Evolutionary conservation across 1,140 invertebrate genomes (phyloP).

Genomic region (Drosophila willistoni): DNA sequence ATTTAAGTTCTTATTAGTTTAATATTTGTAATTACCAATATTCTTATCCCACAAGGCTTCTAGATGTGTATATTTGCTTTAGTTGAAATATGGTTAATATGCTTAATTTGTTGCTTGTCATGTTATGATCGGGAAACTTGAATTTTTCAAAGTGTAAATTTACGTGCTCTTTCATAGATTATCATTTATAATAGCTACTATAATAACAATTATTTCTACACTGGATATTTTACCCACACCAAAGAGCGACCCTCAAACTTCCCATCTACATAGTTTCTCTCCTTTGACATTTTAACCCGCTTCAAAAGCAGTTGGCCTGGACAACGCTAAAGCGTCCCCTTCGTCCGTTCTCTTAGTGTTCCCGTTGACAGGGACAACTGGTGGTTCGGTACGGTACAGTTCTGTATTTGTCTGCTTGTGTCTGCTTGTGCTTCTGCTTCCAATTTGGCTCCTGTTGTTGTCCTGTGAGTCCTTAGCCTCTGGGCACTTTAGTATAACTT

Average conservation of each 20-base stretch:
- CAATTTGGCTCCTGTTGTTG: conserved; percentile 13
- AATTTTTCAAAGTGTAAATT: background rate
- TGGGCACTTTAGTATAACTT: conserved; percentile 58
- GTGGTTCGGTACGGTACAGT: conserved; percentile 11
- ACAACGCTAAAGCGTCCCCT: background rate
- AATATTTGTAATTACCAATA: no score
- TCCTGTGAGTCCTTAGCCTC: conserved; percentile 40
- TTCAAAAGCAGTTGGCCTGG: conserved; percentile 49
- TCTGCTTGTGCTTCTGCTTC: conserved; percentile 14
- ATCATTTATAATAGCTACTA: conserved; percentile 18
- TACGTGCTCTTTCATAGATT: background rate
- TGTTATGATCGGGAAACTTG: no score
- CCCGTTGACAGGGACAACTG: conserved; percentile 39
- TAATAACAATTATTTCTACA: conserved; percentile 20
- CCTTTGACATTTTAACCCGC: conserved; percentile 34
- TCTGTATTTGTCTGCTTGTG: conserved; percentile 21
- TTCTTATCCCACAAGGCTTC: no score
- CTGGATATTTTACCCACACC: background rate
- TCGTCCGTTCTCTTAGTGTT: background rate
- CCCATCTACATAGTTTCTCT: background rate
- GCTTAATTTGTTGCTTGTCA: no score
- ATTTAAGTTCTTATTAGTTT: no score
- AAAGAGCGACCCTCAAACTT: background rate
- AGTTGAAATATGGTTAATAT: no score
- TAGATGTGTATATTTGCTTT: no score